Evolutionary conservation across 2,113 vertebrate genomes (phyloP).

Genomic region (Nyctibius bracteatus): DNA sequence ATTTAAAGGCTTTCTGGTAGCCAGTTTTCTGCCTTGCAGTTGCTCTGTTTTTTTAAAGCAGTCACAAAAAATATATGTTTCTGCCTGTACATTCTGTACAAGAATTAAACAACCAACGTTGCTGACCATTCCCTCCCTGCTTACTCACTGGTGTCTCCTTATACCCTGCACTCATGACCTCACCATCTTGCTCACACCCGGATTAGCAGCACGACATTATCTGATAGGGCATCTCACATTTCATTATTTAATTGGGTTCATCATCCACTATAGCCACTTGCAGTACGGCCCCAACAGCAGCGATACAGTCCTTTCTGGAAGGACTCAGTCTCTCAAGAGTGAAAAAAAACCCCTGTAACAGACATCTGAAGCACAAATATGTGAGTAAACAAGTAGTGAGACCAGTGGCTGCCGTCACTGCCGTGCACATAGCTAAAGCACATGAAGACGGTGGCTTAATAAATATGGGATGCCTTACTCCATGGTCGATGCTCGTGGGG

Average conservation of each 20-base stretch:
- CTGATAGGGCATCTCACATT: slow-evolving; percentile 32
- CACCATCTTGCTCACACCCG: background rate
- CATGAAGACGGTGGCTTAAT: background rate
- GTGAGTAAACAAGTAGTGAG: background rate
- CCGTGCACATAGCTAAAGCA: background rate
- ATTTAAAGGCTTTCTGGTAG: background rate
- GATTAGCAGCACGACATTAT: slow-evolving; percentile 32
- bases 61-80: background rate
- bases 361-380: background rate
- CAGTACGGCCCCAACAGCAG: background rate
- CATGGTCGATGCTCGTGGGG: background rate
- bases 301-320: background rate
- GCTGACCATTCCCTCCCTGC: background rate
- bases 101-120: rapidly evolving
- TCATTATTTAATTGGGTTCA: slow-evolving; percentile 28
- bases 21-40: background rate
- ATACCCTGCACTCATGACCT: background rate
- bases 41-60: background rate
- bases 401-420: background rate
- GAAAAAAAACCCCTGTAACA: background rate
- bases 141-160: background rate
- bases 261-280: background rate
- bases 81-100: background rate
- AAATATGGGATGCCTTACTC: background rate
- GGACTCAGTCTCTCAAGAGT: background rate